A percentile compares a stretch with the other conserved stretches of the same genome.
phyloP scores from a whole-genome alignment of 1,140 invertebrate genomes.

The Cotesia glomerata region DNA sequence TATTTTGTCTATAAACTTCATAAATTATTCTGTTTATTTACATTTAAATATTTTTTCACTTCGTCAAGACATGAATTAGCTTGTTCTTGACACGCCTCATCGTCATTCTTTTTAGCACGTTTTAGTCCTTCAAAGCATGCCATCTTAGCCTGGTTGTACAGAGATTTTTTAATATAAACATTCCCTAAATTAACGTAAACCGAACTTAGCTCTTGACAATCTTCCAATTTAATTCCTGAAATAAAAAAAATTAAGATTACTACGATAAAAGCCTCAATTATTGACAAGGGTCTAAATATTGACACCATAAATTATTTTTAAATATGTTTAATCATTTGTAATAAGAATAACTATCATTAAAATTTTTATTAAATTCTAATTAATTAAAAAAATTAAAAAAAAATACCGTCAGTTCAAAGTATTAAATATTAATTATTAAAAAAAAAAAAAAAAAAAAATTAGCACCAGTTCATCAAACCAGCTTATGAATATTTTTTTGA shows the following conservation, averaged over 20 bases:
- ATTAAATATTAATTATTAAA: too few relatives aligned
- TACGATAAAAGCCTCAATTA: too few relatives aligned
- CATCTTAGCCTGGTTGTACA: constrained; percentile 74
- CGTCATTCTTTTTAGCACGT: constrained; percentile 70
- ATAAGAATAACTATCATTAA: too few relatives aligned
- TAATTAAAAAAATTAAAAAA: too few relatives aligned
- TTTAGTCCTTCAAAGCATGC: constrained; percentile 74
- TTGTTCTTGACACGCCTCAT: constrained; percentile 70
- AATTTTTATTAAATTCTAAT: too few relatives aligned
- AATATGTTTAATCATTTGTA: too few relatives aligned
- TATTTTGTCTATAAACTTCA: not conserved
- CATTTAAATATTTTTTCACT: constrained; percentile 49
- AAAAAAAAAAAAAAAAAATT: too few relatives aligned
- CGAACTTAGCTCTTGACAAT: constrained; percentile 73
- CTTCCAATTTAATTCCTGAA: constrained; percentile 64
- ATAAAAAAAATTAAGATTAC: not conserved
- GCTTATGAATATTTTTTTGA: too few relatives aligned
- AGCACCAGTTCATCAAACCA: too few relatives aligned
- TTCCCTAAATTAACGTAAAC: constrained; percentile 86
- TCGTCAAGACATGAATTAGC: constrained; percentile 74
- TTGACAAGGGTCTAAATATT: too few relatives aligned
- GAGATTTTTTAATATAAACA: constrained; percentile 75
- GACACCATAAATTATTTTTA: too few relatives aligned
- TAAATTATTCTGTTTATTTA: not conserved
- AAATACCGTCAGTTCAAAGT: too few relatives aligned